A percentile compares a stretch with the other conserved stretches of the same genome.
Evolutionary conservation across 2,888 invertebrate species (phyloP).

Genomic region (Osedax fenrisi): DNA sequence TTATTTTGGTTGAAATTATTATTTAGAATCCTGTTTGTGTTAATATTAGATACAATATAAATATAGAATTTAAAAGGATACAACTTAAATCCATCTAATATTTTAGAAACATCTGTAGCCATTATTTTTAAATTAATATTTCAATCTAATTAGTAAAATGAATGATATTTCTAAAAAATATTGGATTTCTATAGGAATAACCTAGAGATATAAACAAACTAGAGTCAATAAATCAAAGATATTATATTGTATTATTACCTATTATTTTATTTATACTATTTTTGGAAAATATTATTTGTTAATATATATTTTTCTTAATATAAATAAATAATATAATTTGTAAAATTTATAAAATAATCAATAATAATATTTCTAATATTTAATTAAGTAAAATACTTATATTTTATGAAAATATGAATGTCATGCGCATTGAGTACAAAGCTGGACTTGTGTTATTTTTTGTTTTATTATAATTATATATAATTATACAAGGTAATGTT

Average conservation of each 20-base stretch:
- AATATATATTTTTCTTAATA: not conserved
- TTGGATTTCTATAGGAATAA: not conserved
- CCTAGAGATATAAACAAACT: not conserved
- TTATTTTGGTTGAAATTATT: no score
- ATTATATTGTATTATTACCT: not conserved
- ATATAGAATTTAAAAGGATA: not conserved
- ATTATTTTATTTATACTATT: not conserved
- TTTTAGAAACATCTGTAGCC: not conserved
- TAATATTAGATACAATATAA: no score
- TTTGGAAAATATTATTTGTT: not conserved
- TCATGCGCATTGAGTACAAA: not conserved
- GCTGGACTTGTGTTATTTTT: not conserved
- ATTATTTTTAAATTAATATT: not conserved
- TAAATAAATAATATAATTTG: no score
- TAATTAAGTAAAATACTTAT: not conserved
- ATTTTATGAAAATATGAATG: not conserved
- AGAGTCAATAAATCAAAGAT: not conserved
- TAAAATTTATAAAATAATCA: not conserved
- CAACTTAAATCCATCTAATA: not conserved
- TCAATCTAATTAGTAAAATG: not conserved
- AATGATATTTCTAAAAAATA: not conserved
- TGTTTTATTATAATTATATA: not conserved
- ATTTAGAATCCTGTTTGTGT: no score
- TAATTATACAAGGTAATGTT: no score
- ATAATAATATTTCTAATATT: not conserved